These are phyloP conservation scores for Tricholauxania praeusta DNA, from an alignment of 2,888 invertebrate species.

Conservation along the genomic window DNA sequence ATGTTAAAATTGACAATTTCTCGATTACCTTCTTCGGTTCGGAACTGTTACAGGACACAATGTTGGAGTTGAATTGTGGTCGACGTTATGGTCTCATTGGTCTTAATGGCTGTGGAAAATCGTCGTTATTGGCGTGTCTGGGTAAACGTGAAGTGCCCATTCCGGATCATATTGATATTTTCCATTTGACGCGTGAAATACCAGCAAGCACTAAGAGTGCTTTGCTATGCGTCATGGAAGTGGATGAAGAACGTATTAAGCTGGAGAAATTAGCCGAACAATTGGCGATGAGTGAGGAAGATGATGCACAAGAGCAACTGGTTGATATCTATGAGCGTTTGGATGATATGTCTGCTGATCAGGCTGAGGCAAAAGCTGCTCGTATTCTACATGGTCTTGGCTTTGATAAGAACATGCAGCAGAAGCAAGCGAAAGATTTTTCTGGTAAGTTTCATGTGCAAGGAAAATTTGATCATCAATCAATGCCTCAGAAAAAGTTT, in stretches of 20 bases:
- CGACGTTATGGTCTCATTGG: slow-evolving; percentile 97
- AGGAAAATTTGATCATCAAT: too few species aligned
- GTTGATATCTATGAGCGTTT: slow-evolving; percentile 98
- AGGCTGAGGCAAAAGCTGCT: slow-evolving; percentile 94
- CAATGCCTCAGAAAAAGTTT: too few species aligned
- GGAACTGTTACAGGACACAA: slow-evolving; percentile 95
- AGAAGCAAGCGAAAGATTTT: slow-evolving; percentile 86
- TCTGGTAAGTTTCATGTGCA: slow-evolving; percentile 67
- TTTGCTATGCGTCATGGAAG: slow-evolving; percentile 97
- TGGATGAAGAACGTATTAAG: slow-evolving; percentile 92
- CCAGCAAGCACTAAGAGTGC: slow-evolving; percentile 98
- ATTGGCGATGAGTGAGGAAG: slow-evolving; percentile 86
- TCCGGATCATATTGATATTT: slow-evolving; percentile 97
- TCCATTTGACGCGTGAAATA: slow-evolving; percentile 96
- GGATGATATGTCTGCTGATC: slow-evolving; percentile 96
- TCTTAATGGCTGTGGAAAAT: slow-evolving; percentile 98
- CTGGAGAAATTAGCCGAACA: slow-evolving; percentile 94
- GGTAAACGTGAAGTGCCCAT: slow-evolving; percentile 96
- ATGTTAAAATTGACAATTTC: slow-evolving; percentile 95
- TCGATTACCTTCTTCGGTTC: slow-evolving; percentile 98
- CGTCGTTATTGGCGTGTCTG: slow-evolving; percentile 90
- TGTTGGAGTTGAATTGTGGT: slow-evolving; percentile 97
- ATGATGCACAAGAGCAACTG: slow-evolving; percentile 94
- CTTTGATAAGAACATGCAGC: slow-evolving; percentile 90
- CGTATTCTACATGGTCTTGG: slow-evolving; percentile 97